Conservation (phyloP, 2,113 vertebrate species). For the Romanogobio albipinnatus region DNA sequence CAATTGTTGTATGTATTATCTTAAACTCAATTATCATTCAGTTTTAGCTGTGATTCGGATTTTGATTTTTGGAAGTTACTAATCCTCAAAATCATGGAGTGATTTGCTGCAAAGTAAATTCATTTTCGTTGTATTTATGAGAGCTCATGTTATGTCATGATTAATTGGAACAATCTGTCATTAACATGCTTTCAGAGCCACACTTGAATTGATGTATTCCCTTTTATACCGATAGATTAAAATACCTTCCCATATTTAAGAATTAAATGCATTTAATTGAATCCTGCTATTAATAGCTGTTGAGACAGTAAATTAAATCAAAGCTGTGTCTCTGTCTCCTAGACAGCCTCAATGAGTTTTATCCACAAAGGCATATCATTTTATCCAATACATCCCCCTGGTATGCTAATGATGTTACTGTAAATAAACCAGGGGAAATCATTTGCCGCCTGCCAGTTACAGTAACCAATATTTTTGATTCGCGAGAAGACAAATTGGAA, state of each 20-base stretch:
- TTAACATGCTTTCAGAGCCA: not conserved
- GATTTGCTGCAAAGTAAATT: not conserved
- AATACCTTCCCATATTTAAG: not conserved
- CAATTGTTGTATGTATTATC: not conserved
- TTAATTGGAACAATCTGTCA: not conserved
- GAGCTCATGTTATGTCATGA: not conserved
- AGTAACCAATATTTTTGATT: constrained; percentile 79
- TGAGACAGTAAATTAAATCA: constrained; percentile 36
- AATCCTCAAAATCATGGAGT: not conserved
- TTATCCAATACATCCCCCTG: constrained; percentile 66
- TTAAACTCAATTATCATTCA: not conserved
- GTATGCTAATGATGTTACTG: constrained; percentile 70
- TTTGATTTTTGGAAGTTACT: not conserved
- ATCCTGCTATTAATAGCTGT: constrained; percentile 25
- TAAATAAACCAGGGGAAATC: constrained; percentile 72
- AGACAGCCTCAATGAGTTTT: constrained; percentile 35
- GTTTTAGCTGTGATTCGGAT: not conserved
- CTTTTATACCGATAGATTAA: not conserved
- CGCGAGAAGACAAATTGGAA: constrained; percentile 76
- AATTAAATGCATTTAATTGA: constrained; percentile 16
- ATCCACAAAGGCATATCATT: constrained; percentile 60
- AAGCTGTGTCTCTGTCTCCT: constrained; percentile 30
- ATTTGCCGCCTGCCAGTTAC: constrained; percentile 76
- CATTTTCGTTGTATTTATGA: not conserved
- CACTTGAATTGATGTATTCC: not conserved